phyloP scores from a whole-genome alignment of 2,888 invertebrate genomes.

The Byasa hedistus region DNA sequence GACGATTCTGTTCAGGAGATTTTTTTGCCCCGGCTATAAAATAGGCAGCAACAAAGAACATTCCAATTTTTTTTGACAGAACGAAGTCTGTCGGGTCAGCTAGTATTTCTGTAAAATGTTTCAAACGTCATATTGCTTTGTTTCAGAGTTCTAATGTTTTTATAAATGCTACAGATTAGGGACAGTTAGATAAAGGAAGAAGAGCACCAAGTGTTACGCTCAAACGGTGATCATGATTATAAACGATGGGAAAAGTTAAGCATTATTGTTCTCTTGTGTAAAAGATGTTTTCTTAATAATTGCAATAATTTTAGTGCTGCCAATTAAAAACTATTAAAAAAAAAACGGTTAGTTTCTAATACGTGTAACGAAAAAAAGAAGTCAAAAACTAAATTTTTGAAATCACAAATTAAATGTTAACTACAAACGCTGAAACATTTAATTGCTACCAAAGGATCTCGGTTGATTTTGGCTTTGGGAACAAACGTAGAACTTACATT shows the following conservation, averaged over 20 bases:
- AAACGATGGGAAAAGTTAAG: no score
- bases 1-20: no score
- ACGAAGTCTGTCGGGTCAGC: no score
- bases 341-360: neutral
- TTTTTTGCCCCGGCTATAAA: no score
- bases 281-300: no score
- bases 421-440: slow-evolving; percentile 21
- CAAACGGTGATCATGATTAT: no score
- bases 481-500: slow-evolving; percentile 30
- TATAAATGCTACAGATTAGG: no score
- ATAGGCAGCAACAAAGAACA: no score
- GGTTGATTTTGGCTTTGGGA: slow-evolving; percentile 28
- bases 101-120: slow-evolving; percentile 46
- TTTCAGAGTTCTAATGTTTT: neutral
- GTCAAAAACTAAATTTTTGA: neutral
- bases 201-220: no score
- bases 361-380: neutral
- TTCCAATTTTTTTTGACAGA: no score
- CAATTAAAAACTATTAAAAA: neutral
- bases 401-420: neutral
- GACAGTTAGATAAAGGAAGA: no score
- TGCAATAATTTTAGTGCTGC: neutral
- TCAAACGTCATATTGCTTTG: neutral
- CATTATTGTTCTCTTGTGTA: no score
- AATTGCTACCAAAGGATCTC: slow-evolving; percentile 29